Evolutionary conservation across 2,888 invertebrate species (phyloP), one percentile per base, ranked within the genome.

Genomic region (Aporophyla lueneburgensis): DNA sequence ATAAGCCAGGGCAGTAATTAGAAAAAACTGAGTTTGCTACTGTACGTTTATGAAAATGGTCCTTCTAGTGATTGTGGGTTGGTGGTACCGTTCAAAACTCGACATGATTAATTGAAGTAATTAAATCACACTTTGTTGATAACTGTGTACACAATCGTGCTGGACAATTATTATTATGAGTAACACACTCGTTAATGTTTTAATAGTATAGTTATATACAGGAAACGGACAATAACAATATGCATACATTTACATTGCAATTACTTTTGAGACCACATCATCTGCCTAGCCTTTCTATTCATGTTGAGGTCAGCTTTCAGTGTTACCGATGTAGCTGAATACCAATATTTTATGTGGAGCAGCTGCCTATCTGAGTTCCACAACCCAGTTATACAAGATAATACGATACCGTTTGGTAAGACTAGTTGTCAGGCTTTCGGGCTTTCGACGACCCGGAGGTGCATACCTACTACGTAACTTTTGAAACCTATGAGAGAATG

Each of bases 91-190:
- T 75, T 75, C 43, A 71, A 74, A 82, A 71, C 71, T 58, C 49
- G 61, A 71, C 83, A 67, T 76, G 73, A 76, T 86, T 83, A 75
- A 86, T 86, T 61, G 74, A 72, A 72, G 74, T 79, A 86, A 84
- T 84, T 78, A 86, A 84, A 83, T 84, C 84, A 79, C 69, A 74
- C 62, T 76, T 62, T 43, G 76, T 76, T 74, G 54, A 82, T 74
- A 75, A 69, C 66, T 56, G 65, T 76, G 71, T 63, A 68, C 69
- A 83, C 49, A 76, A 68, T 73, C 74, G 65, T 68, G 84, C 68
- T 56, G 58, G 65, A 85, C 65, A 74, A 76, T 81, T 71, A 70
- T 84, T 73, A 33, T 73, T 67, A 81, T 65, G 73, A 81, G 68
- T 49, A 56, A n/a, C n/a, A n/a, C 27, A 71, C 53, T 62, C n/a